Base-by-base conservation (phyloP, 2,113 vertebrate genomes). In the Dipodomys spectabilis region DNA sequence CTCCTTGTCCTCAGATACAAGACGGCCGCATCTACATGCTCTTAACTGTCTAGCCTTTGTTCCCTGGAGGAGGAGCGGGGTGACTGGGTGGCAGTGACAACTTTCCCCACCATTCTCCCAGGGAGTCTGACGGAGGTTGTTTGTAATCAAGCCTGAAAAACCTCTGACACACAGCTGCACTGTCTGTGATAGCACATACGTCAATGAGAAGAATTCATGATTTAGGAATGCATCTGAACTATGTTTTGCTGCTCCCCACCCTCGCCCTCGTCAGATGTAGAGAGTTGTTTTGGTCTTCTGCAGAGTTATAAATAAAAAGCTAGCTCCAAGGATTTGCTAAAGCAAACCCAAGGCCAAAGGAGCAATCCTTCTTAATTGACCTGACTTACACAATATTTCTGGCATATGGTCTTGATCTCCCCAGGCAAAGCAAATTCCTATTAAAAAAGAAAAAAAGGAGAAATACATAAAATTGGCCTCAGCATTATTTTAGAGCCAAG, bases 141-240 rank as follows among this genome's bases (percentile, higher is more conserved):
- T 94, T 95, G 83, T 72, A 93, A 95, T 94, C 91, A 95, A 94
- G 93, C 64, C 64, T 73, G 73, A 75, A 84, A 74, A 80, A 19
- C 72, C 89, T 60, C n/a, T 53, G 92, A 82, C 94, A 93, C 2
- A 81, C 96, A 96, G 96, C 95, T 96, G 93, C 72, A 73, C 92
- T 10, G 74, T 88, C 88, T 93, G 87, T 83, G 92, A 94, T 65
- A 92, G 82, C 32, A 39, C 86, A 45, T 60, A 83, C 44, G 23
- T 95, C 96, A 94, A 88, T 62, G 88, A 95, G 94, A 88, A 85
- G 90, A 96, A 91, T 28, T 72, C 92, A 81, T 73, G 67, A 83
- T 81, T 92, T 86, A 80, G 84, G 87, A 92, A 90, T 69, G 87
- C 57, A 64, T 95, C 86, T 35, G 64, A 96, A 82, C 81, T 78